phyloP scores from a whole-genome alignment of 2,113 vertebrate species.

The Stegostoma tigrinum region DNA sequence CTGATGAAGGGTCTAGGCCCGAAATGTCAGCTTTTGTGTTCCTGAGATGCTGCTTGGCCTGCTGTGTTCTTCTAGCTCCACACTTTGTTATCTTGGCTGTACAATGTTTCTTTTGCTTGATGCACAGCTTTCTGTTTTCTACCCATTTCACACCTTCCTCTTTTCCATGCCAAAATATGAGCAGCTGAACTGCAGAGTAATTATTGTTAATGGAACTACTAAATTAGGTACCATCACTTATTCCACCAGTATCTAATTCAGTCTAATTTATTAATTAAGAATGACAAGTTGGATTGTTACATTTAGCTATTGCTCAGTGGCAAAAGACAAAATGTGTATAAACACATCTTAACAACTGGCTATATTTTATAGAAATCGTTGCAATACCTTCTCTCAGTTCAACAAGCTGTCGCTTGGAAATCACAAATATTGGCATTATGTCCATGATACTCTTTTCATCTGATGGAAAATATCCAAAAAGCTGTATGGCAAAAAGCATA shows the following conservation, averaged over 20 bases:
- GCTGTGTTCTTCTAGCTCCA: no score
- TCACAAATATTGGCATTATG: conserved; percentile 51
- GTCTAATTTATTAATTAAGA: neutral
- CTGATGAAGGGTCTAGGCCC: no score
- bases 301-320: neutral
- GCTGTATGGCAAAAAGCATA: conserved; percentile 45
- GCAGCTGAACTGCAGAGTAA: neutral
- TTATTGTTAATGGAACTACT: neutral
- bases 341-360: neutral
- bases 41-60: no score
- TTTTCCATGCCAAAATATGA: neutral
- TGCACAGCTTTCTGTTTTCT: neutral
- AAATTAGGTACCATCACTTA: neutral
- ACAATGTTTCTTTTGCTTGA: neutral
- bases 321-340: neutral
- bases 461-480: conserved; percentile 56
- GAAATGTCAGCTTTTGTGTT: no score
- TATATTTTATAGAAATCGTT: neutral
- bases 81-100: no score
- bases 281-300: neutral
- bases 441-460: conserved; percentile 44
- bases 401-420: conserved; percentile 54
- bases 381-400: conserved; percentile 51
- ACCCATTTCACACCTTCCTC: neutral
- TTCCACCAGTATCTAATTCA: neutral